A percentile compares a stretch with the other conserved stretches of the same genome.
Conservation (phyloP, 2,797 vertebrate genomes). For the Dromococcyx pavoninus region DNA sequence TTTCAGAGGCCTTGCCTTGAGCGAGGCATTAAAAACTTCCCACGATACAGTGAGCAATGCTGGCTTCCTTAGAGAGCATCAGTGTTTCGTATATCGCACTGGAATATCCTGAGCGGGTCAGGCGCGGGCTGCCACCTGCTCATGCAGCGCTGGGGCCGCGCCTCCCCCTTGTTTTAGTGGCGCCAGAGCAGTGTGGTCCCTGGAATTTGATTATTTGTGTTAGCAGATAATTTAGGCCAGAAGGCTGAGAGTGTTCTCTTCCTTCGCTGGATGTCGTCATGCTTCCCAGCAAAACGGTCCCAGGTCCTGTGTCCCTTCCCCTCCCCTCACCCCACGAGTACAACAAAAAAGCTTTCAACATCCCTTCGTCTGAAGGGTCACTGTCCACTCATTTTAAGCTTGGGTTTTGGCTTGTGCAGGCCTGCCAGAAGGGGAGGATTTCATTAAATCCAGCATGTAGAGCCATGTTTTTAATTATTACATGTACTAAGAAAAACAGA, state of each 20-base stretch:
- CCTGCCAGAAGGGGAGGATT: background rate
- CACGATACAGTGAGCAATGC: slow-evolving; percentile 33
- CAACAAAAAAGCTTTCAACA: background rate
- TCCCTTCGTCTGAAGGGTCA: background rate
- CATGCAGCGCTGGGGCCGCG: background rate
- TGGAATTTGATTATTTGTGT: slow-evolving; percentile 79
- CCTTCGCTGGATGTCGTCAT: slow-evolving; percentile 59
- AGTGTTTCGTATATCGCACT: background rate
- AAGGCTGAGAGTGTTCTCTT: slow-evolving; percentile 70
- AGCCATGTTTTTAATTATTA: background rate
- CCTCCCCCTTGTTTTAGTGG: slow-evolving; percentile 33
- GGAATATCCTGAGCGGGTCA: slow-evolving; percentile 26
- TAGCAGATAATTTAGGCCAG: slow-evolving; percentile 80
- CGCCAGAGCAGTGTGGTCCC: slow-evolving; percentile 72
- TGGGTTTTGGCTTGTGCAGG: background rate
- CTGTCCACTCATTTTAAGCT: background rate
- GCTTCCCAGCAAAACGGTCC: slow-evolving; percentile 60
- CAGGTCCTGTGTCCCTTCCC: background rate
- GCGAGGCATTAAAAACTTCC: slow-evolving; percentile 70
- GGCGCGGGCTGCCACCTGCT: slow-evolving; percentile 70
- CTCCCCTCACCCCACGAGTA: background rate
- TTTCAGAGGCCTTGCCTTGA: slow-evolving; percentile 51
- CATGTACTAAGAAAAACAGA: background rate
- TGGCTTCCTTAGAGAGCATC: slow-evolving; percentile 50
- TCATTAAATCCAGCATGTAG: background rate